A percentile compares a stretch with the other conserved stretches of the same genome.
These are phyloP conservation scores for Pimephales promelas DNA, from an alignment of 2,113 vertebrate genomes.

Conservation along the genomic window DNA sequence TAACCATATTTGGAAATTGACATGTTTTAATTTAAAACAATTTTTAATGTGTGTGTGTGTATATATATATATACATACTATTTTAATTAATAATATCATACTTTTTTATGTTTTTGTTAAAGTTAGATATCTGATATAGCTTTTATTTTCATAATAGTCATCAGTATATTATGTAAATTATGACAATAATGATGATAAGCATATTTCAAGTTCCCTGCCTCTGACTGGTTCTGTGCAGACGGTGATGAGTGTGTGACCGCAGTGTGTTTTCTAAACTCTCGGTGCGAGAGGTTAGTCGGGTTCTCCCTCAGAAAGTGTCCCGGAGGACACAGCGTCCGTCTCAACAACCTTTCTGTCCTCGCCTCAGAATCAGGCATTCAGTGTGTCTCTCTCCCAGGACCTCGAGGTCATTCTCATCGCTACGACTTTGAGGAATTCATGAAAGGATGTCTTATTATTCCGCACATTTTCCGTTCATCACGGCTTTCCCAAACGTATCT, in stretches of 20 bases:
- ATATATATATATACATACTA: too few species aligned
- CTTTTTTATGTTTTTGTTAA: too few species aligned
- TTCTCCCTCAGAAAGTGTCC: background rate
- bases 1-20: too few species aligned
- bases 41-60: too few species aligned
- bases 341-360: background rate
- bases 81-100: too few species aligned
- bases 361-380: background rate
- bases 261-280: background rate
- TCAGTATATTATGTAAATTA: too few species aligned
- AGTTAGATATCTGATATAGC: too few species aligned
- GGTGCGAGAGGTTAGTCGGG: background rate
- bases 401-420: constrained; percentile 18
- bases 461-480: constrained; percentile 18
- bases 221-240: background rate
- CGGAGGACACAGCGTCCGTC: background rate
- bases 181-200: background rate
- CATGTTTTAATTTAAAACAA: too few species aligned
- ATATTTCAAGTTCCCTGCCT: background rate
- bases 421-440: background rate
- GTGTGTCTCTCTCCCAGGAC: constrained; percentile 24
- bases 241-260: constrained; percentile 3
- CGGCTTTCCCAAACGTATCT: background rate
- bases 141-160: too few species aligned
- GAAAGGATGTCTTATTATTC: constrained; percentile 34